phyloP scores from a whole-genome alignment of 2,888 invertebrate species.

The Drosophila neonasuta region DNA sequence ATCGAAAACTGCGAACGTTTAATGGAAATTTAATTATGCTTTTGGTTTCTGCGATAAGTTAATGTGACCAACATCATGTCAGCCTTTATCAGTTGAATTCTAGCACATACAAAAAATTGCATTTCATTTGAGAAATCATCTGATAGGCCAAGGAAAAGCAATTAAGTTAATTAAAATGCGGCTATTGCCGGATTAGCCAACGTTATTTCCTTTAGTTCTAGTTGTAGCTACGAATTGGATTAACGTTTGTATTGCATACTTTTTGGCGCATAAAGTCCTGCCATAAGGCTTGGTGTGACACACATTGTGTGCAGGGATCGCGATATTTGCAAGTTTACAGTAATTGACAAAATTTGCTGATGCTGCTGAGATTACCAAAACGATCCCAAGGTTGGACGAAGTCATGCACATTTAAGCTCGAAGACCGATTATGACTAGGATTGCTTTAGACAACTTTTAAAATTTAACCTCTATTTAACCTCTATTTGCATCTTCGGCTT shows the following conservation, averaged over 20 bases:
- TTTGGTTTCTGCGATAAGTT: background rate
- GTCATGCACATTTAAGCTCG: background rate
- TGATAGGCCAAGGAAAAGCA: background rate
- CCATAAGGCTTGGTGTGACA: background rate
- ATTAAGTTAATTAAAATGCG: conserved; percentile 13
- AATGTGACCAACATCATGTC: background rate
- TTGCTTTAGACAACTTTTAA: background rate
- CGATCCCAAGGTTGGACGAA: background rate
- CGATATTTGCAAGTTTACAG: background rate
- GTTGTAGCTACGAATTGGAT: background rate
- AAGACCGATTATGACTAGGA: background rate
- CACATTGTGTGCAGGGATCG: background rate
- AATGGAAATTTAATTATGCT: background rate
- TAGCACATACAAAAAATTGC: background rate
- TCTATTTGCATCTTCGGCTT: conserved; percentile 17
- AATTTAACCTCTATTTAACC: background rate
- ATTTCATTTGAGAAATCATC: conserved; percentile 1
- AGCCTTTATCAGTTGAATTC: background rate
- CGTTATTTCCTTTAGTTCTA: background rate
- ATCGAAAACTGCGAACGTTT: background rate
- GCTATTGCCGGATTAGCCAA: background rate
- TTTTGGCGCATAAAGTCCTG: background rate
- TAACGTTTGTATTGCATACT: background rate
- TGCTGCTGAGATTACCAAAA: no score
- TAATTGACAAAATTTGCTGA: background rate